Conservation (phyloP, 2,888 invertebrate species). For the Watsonalla cultraria region DNA sequence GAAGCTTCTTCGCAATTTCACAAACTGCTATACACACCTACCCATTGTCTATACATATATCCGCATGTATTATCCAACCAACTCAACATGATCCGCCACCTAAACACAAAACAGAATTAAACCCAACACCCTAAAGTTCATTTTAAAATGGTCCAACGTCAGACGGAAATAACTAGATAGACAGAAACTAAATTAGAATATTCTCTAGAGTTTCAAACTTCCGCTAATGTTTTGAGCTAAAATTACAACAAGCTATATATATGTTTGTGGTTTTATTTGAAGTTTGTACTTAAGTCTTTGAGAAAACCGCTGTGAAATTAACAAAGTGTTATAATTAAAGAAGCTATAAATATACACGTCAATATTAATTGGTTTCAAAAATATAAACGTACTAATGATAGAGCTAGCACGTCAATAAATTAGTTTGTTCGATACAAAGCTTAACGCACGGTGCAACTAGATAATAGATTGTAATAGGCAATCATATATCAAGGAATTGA, state of each 20-base stretch:
- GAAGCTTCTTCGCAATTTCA: constrained; percentile 69
- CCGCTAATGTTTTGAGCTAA: constrained; percentile 45
- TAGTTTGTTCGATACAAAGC: constrained; percentile 16
- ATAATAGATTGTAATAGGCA: constrained; percentile 43
- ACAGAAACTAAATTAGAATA: constrained; percentile 69
- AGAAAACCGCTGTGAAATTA: not conserved
- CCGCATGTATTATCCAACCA: constrained; percentile 43
- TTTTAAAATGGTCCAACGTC: constrained; percentile 38
- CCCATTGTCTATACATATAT: constrained; percentile 41
- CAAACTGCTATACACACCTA: constrained; percentile 58
- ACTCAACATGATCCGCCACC: constrained; percentile 34
- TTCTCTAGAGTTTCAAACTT: constrained; percentile 58
- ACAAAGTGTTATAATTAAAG: constrained; percentile 8
- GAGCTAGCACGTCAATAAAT: constrained; percentile 19
- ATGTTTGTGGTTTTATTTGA: not conserved
- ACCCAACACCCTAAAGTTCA: constrained; percentile 34
- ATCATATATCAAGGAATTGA: constrained; percentile 49
- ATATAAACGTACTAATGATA: constrained; percentile 21
- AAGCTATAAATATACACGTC: constrained; percentile 7
- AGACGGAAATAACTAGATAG: constrained; percentile 70
- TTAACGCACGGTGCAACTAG: constrained; percentile 20
- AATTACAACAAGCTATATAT: constrained; percentile 4
- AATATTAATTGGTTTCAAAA: constrained; percentile 9
- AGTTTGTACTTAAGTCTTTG: not conserved
- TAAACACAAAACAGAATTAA: constrained; percentile 26